phyloP scores from a whole-genome alignment of 2,113 vertebrate species.

The Chamaea fasciata region DNA sequence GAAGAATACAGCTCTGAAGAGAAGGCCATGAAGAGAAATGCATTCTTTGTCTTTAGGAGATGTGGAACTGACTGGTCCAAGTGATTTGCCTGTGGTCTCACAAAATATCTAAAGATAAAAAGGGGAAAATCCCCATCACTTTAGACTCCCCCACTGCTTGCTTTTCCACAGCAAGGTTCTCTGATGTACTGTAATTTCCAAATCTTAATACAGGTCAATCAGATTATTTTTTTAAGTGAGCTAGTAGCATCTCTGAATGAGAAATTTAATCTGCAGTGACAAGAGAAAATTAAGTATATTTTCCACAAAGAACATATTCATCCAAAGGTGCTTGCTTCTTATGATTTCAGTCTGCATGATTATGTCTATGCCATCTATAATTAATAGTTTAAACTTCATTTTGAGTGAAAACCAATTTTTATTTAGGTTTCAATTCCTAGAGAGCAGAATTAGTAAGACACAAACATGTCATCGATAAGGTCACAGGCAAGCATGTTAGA shows the following conservation, averaged over 20 bases:
- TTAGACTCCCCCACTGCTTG: neutral
- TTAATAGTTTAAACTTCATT: slow-evolving; percentile 41
- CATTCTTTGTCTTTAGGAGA: neutral
- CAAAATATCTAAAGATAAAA: neutral
- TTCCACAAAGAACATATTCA: slow-evolving; percentile 3
- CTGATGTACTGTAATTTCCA: neutral
- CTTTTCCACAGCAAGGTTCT: neutral
- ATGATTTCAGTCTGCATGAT: neutral
- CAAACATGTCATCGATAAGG: slow-evolving; percentile 24
- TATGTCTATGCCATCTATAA: neutral
- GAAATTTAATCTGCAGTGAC: slow-evolving; percentile 5
- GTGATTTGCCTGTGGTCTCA: neutral
- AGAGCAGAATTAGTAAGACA: slow-evolving; percentile 19
- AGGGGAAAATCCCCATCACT: neutral
- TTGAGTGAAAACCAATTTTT: slow-evolving; percentile 26
- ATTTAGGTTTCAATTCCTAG: neutral
- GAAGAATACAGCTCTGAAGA: neutral
- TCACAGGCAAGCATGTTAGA: neutral
- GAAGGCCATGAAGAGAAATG: neutral
- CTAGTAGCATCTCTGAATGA: neutral
- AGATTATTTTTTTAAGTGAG: neutral
- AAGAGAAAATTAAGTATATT: slow-evolving; percentile 33
- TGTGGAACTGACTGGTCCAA: neutral
- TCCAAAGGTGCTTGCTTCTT: neutral
- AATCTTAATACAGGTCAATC: neutral